These are phyloP conservation scores for Junonia oenone DNA, from an alignment of 2,888 invertebrate genomes.

Conservation along the genomic window DNA sequence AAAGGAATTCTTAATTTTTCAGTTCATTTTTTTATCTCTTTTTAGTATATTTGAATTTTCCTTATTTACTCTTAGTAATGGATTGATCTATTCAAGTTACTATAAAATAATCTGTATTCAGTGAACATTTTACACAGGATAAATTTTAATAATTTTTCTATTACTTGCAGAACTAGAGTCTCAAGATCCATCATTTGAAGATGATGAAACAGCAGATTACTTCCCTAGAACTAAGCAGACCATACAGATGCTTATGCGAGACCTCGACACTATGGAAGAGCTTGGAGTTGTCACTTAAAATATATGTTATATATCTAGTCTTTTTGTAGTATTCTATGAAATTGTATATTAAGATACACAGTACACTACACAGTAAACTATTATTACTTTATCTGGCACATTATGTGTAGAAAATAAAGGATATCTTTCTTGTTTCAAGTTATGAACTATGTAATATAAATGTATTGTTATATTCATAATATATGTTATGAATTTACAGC, in stretches of 20 bases:
- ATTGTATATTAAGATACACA: neutral
- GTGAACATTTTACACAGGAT: no score
- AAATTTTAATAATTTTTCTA: neutral
- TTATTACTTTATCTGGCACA: neutral
- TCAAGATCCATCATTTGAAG: constrained; percentile 81
- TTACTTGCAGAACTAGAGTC: constrained; percentile 75
- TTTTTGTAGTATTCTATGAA: neutral
- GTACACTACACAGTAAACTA: neutral
- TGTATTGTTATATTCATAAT: neutral
- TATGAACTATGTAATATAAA: neutral
- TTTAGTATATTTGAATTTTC: no score
- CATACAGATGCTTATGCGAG: constrained; percentile 85
- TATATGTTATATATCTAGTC: neutral
- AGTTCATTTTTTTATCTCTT: no score
- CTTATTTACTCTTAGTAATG: no score
- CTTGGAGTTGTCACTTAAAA: constrained; percentile 78
- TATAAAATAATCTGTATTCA: no score
- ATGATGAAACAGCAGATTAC: constrained; percentile 77
- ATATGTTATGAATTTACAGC: neutral
- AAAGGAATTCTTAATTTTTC: no score
- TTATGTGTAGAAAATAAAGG: neutral
- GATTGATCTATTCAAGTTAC: no score
- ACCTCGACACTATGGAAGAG: constrained; percentile 84
- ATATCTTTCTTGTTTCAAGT: no score
- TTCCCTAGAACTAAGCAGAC: constrained; percentile 86